Evolutionary conservation across 1,140 invertebrate genomes (phyloP).

Genomic region (Nephila pilipes): DNA sequence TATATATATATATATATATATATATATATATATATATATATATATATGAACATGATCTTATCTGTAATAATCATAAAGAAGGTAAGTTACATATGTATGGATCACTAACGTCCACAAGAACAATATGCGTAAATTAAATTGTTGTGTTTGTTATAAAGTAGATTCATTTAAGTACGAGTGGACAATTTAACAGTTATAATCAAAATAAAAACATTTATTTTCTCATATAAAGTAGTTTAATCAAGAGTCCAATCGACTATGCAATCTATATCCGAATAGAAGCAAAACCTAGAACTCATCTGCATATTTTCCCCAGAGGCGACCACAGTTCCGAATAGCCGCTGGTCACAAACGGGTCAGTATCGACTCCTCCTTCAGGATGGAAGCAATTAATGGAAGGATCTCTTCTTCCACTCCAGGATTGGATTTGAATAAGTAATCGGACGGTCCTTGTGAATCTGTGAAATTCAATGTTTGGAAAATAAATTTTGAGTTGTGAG

Average conservation of each 20-base stretch:
- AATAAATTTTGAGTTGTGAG: not conserved
- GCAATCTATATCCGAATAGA: not conserved
- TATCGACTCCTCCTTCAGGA: not conserved
- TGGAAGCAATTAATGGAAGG: not conserved
- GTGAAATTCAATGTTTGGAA: not conserved
- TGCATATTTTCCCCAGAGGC: constrained; percentile 3
- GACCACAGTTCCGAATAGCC: not conserved
- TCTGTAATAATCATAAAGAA: no score
- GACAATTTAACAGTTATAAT: no score
- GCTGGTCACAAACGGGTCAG: constrained; percentile 2
- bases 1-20: no score
- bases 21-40: no score
- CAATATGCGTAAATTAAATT: no score
- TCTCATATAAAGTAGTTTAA: not conserved
- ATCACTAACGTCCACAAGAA: no score
- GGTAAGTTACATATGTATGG: no score
- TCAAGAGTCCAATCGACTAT: not conserved
- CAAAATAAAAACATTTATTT: no score
- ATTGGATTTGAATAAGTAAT: constrained; percentile 8
- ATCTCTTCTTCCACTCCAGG: not conserved
- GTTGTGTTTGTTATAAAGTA: no score
- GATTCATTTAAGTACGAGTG: no score
- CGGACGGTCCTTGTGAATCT: not conserved
- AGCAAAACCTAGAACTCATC: not conserved
- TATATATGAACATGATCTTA: no score